Conservation (phyloP, 2,113 vertebrate species). For the Neogale vison region DNA sequence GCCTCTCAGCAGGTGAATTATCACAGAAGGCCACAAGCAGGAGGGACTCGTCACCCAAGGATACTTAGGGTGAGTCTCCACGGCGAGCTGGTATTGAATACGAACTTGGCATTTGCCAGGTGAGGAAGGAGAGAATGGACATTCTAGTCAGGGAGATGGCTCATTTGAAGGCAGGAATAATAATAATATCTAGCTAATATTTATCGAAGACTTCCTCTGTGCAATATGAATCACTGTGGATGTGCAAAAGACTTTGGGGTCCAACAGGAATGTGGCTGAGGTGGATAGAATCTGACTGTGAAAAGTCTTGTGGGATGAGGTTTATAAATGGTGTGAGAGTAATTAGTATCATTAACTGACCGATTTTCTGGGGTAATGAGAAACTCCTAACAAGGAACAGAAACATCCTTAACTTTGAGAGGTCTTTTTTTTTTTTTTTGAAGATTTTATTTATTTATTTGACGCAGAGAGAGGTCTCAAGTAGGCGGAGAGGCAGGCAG, state of each 20-base stretch:
- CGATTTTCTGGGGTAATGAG: background rate
- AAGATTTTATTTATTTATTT: no score
- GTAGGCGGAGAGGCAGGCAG: no score
- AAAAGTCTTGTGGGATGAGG: background rate
- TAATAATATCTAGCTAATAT: background rate
- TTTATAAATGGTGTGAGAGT: slow-evolving; percentile 16
- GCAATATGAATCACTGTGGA: background rate
- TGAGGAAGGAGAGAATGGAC: background rate
- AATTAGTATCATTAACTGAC: slow-evolving; percentile 30
- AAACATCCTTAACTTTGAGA: background rate
- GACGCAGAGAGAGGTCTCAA: no score
- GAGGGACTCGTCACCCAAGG: background rate
- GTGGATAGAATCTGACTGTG: background rate
- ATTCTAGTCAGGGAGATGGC: background rate
- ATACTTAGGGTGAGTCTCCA: background rate
- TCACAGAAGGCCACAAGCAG: background rate
- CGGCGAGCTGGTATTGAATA: background rate
- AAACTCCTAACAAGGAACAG: background rate
- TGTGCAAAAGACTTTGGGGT: background rate
- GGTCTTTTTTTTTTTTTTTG: background rate
- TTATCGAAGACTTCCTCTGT: background rate
- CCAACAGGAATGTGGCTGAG: background rate
- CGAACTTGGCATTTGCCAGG: background rate
- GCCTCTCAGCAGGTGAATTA: background rate
- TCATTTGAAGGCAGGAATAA: background rate